Base-by-base conservation (phyloP, 2,797 vertebrate species). In the Nannoperca australis region DNA sequence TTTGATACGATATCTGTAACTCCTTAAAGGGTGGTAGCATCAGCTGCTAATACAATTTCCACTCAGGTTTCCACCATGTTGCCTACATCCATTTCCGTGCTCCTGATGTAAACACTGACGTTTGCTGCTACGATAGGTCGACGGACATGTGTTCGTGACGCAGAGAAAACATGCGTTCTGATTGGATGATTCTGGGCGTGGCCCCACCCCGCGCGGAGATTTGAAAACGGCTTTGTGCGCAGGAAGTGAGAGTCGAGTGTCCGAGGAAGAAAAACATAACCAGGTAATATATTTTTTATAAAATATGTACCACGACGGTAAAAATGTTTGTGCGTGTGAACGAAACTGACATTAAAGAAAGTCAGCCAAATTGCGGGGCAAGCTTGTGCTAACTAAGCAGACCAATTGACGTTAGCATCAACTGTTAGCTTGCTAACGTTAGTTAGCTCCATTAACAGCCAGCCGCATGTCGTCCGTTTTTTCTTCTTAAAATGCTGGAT, bases 181-280 rank as follows among this genome's bases (percentile, higher is more conserved):
- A 93, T 91, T 94, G 93, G 94, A 36, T 85, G 5, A 22, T 1
- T 2, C 0, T 0, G 0, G 3, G 1, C 0, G 0, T 22, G 13
- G 80, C 36, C 18, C 72, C 83, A 14, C 82, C 87, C 24, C 47
- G 49, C 84, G 78, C 58, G 24, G 2, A 85, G 4, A 85, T 94
- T 94, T 93, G 88, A 94, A 94, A 93, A 83, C 42, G 24, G 40
- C 68, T 83, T 60, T 18, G 76, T 18, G 76, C 65, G 27, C 61
- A 42, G 18, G 9, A 45, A 27, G 20, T 2, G 7, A 42, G 11
- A n/a, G 34, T 15, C 2, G 30, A n/a, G 30, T 0, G 7, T 2
- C 63, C 18, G 17, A 44, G 10, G 7, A 30, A 56, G 10, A 27
- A 49, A 61, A 83, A 53, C 13, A 68, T 0, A 3, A 36, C 2